Evolutionary conservation across 2,113 vertebrate genomes (phyloP).

Genomic region (Galbula dea): DNA sequence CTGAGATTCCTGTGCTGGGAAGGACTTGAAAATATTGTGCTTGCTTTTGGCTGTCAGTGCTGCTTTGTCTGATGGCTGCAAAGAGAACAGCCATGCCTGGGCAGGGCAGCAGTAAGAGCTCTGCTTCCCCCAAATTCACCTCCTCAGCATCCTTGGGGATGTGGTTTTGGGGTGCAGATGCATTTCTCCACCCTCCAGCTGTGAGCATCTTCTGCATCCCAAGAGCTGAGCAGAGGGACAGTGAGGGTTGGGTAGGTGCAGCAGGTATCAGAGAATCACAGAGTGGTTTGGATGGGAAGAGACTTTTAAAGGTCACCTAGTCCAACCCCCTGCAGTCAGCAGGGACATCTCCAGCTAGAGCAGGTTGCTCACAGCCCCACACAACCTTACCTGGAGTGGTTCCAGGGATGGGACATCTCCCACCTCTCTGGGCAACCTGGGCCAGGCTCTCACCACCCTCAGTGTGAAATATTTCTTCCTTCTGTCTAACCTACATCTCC

Average conservation of each 20-base stretch:
- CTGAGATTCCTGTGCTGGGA: background rate
- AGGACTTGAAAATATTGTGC: slow-evolving; percentile 17
- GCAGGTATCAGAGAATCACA: background rate
- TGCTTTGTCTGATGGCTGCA: background rate
- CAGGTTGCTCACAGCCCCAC: too few species aligned
- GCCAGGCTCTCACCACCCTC: too few species aligned
- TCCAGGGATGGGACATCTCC: too few species aligned
- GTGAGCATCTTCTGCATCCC: rapidly evolving
- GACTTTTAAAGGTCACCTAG: too few species aligned
- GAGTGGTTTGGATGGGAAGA: too few species aligned
- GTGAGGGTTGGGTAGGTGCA: background rate
- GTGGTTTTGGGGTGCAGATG: background rate
- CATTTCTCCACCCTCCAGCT: background rate
- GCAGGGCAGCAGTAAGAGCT: background rate
- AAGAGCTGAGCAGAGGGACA: rapidly evolving
- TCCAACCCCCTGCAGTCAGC: too few species aligned
- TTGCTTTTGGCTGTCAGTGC: background rate
- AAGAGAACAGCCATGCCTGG: rapidly evolving
- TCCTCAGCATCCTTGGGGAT: rapidly evolving
- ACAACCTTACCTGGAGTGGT: too few species aligned
- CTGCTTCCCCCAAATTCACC: background rate
- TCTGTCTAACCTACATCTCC: too few species aligned
- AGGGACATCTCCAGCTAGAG: too few species aligned
- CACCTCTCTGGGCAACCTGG: too few species aligned
- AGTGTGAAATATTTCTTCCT: too few species aligned